Evolutionary conservation across 2,888 invertebrate species (phyloP), one percentile per base, ranked within the genome.

Genomic region (Lepidocyrtinus sp.): DNA sequence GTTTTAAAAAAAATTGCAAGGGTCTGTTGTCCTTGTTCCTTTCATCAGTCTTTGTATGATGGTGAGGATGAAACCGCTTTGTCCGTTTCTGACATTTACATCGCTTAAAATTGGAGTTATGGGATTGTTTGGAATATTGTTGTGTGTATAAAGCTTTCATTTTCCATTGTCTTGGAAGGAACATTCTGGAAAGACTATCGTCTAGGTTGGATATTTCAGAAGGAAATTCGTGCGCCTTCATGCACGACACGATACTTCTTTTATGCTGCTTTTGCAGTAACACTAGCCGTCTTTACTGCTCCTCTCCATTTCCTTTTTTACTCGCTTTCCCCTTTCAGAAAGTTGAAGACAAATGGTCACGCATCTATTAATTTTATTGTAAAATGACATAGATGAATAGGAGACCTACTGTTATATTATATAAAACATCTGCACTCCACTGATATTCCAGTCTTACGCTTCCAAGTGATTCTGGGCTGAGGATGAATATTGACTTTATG

Each of bases 161-260:
- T n/a, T 64, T n/a, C 75, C 67, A 75, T 19, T 7, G 17, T 75
- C 46, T 67, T 19, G 67, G 45, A n/a, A n/a, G n/a, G n/a, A n/a
- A n/a, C n/a, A n/a, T n/a, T n/a, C 46, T 9, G 24, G 63, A 22
- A 50, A 75, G 26, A 27, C 69, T 69, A 9, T 59, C 63, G 64
- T 69, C 50, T 22, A 75, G 62, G 45, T 75, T 63, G 26, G 62
- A 70, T 46, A 50, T 55, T 7, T 61, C 68, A 1, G 55, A 27
- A 1, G 63, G 22, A 25, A 75, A 17, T 21, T 75, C 0, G 69
- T 21, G 75, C 69, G 9, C 75, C 75, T 64, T 75, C 75, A 9
- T 63, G 17, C 55, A 55, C n/a, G n/a, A 55, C 17, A n/a, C 50
- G 46, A 3, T 12, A 50, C 46, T 26, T 24, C 24, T 24, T 22